A percentile compares a stretch with the other conserved stretches of the same genome.
Conservation (phyloP, 2,113 vertebrate species). For the Hepsetus odoe region DNA sequence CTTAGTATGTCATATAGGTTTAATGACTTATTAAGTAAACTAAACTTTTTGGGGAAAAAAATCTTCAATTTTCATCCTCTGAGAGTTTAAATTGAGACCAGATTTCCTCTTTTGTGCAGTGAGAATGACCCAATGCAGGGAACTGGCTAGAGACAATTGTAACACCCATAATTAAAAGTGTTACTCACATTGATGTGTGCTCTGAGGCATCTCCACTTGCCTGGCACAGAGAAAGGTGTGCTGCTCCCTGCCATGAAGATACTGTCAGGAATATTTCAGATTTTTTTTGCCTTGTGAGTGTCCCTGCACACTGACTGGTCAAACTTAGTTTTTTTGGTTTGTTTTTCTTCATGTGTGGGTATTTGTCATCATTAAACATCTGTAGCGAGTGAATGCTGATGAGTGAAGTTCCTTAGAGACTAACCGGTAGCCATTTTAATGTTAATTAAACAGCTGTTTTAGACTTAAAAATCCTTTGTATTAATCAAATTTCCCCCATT, state of each 20-base stretch:
- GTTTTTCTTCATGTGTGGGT: slow-evolving; percentile 27
- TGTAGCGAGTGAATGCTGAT: too few species aligned
- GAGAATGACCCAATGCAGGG: slow-evolving; percentile 72
- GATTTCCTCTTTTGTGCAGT: slow-evolving; percentile 62
- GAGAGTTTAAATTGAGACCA: slow-evolving; percentile 69
- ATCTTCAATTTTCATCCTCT: slow-evolving; percentile 58
- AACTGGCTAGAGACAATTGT: slow-evolving; percentile 62
- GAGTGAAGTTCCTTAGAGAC: too few species aligned
- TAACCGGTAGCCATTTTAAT: too few species aligned
- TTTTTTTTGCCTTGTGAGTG: slow-evolving; percentile 13
- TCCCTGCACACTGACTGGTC: too few species aligned
- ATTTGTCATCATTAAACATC: too few species aligned
- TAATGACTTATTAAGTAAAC: slow-evolving; percentile 55
- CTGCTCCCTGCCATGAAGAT: slow-evolving; percentile 56
- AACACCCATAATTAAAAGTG: slow-evolving; percentile 77
- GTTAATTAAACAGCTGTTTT: too few species aligned
- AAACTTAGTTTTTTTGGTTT: slow-evolving; percentile 26
- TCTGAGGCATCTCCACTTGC: slow-evolving; percentile 68
- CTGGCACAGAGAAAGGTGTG: slow-evolving; percentile 63
- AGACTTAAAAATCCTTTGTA: too few species aligned
- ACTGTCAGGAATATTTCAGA: slow-evolving; percentile 54
- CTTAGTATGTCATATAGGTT: slow-evolving; percentile 58
- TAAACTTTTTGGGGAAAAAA: slow-evolving; percentile 45
- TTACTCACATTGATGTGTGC: slow-evolving; percentile 74
- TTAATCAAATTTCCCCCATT: too few species aligned